phyloP scores from a whole-genome alignment of 2,888 invertebrate species.

The Dynastes maya region DNA sequence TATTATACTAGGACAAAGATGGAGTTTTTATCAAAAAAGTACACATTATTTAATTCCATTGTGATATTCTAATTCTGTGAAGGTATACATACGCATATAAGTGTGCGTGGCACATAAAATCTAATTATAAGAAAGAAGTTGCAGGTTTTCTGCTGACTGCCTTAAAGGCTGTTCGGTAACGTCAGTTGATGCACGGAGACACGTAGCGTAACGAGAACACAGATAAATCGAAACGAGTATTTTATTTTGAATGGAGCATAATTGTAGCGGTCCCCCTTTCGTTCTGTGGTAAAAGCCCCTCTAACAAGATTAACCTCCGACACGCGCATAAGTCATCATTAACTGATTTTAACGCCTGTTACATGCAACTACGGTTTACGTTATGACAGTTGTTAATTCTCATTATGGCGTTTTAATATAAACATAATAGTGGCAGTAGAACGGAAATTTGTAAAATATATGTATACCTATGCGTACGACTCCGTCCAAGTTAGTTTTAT shows the following conservation, averaged over 20 bases:
- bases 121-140: conserved; percentile 45
- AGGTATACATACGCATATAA: too few species aligned
- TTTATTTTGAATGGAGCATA: conserved; percentile 52
- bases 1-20: too few species aligned
- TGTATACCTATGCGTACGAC: neutral
- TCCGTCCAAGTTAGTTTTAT: too few species aligned
- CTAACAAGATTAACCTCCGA: conserved; percentile 54
- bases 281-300: conserved; percentile 50
- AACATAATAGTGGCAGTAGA: conserved; percentile 54
- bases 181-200: conserved; percentile 21
- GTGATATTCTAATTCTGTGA: too few species aligned
- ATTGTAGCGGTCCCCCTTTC: conserved; percentile 51
- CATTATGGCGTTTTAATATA: conserved; percentile 56
- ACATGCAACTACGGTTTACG: conserved; percentile 52
- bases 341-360: conserved; percentile 57
- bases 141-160: conserved; percentile 24
- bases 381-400: conserved; percentile 57
- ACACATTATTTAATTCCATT: too few species aligned
- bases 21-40: too few species aligned
- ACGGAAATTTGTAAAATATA: conserved; percentile 50
- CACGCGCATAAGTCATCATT: conserved; percentile 57
- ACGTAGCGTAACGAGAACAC: conserved; percentile 48
- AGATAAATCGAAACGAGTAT: conserved; percentile 51
- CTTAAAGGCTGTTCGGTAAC: conserved; percentile 13
- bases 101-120: conserved; percentile 22